Base-by-base conservation (phyloP, 1,140 invertebrate genomes). In the Potamilus streckersoni region DNA sequence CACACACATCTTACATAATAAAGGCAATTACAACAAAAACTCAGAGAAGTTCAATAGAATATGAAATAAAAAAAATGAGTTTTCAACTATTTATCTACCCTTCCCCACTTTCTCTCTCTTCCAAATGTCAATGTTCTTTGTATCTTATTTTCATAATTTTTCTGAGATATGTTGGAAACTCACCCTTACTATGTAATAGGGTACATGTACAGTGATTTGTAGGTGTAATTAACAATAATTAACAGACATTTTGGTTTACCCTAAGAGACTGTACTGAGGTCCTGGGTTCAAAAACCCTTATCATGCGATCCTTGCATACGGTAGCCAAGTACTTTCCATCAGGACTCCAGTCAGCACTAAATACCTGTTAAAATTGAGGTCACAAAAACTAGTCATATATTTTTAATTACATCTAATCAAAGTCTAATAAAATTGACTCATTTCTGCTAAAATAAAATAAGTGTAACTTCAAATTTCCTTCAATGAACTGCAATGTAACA, bases 291-390 rank as follows among this genome's bases (percentile, higher is more conserved):
- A 93, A 95, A 55, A 98, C 93, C 80, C 96, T 92, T 14, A 98
- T 91, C 83, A 94, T 93, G n/a, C 94, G 94, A 90, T 98, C 96
- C 88, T 96, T 96, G 89, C 95, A 96, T 0, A 96, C 93, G 11
- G 95, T 97, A 14, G 96, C 95, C 62, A 96, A 92, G 84, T 93
- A 94, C 14, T 92, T 93, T 2, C 97, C 96, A 86, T 95, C 96
- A 0, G 94, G 94, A 76, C 96, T 97, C 97, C 97, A 98, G 13
- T 95, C 94, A 67, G 96, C 92, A 75, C 95, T 94, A 79, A 97
- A 97, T 86, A 98, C 96, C 92, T 93, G 87, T 38, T 38, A 1
- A 38, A 38, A 38, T 4, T 63, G 65, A 20, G 15, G 57, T 55
- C 17, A 20, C 3, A 61, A 61, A n/a, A 23, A 61, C 60, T 61